A percentile compares a stretch with the other conserved stretches of the same genome.
Evolutionary conservation across 2,113 vertebrate genomes (phyloP).

Genomic region (Pelodiscus sinensis): DNA sequence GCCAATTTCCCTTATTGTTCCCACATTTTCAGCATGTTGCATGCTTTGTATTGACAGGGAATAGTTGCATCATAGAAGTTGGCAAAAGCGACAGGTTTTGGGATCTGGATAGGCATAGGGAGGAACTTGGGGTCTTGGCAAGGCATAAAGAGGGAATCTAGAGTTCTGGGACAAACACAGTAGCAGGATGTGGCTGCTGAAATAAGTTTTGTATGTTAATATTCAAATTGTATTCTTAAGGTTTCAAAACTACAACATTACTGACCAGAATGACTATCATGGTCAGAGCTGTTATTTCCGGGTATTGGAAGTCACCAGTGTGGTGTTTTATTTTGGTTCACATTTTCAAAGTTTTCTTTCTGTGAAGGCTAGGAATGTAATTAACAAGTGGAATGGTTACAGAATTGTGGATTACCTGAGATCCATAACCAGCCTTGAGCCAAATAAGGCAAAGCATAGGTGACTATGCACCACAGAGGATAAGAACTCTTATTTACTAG

Average conservation of each 20-base stretch:
- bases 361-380: rapidly evolving
- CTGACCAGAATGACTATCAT: rapidly evolving
- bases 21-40: background rate
- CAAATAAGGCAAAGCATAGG: background rate
- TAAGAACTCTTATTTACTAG: background rate
- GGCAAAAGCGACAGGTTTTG: rapidly evolving
- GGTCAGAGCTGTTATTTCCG: background rate
- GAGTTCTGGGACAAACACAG: background rate
- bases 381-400: background rate
- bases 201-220: background rate
- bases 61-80: rapidly evolving
- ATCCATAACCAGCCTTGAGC: background rate
- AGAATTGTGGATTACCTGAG: too few species aligned
- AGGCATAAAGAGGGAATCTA: background rate
- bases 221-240: background rate
- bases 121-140: background rate
- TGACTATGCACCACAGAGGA: rapidly evolving
- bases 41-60: rapidly evolving
- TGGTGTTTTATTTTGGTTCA: background rate
- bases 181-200: background rate
- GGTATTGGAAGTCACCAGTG: background rate
- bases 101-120: background rate
- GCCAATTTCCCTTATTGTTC: background rate
- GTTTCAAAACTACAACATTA: rapidly evolving
- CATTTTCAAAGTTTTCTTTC: rapidly evolving